A percentile compares a stretch with the other conserved stretches of the same genome.
phyloP scores from a whole-genome alignment of 2,888 invertebrate species.

The Drosophila siamana region DNA sequence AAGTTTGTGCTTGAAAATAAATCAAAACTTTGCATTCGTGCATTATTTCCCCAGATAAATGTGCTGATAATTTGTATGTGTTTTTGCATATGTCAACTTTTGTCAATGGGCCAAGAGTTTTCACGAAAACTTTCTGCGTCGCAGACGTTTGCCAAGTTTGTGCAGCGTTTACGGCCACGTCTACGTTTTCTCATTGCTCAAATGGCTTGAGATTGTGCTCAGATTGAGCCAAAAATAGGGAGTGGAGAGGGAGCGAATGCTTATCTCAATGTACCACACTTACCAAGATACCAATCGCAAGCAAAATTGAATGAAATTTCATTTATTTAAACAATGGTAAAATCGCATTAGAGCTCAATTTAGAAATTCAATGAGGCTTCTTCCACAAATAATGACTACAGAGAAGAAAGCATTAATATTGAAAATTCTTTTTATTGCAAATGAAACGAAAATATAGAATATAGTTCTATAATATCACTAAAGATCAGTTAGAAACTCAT shows the following conservation, averaged over 20 bases:
- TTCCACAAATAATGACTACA: neutral
- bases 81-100: constrained; percentile 80
- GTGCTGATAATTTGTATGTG: constrained; percentile 76
- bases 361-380: neutral
- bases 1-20: constrained; percentile 80
- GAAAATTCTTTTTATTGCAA: too few species aligned
- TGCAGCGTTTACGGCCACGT: constrained; percentile 44
- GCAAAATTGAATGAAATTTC: constrained; percentile 35
- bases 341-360: neutral
- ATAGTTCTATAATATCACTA: too few species aligned
- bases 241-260: constrained; percentile 13
- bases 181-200: constrained; percentile 35
- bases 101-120: constrained; percentile 77
- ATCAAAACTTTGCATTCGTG: constrained; percentile 78
- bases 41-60: constrained; percentile 76
- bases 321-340: constrained; percentile 35
- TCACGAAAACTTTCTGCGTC: constrained; percentile 33
- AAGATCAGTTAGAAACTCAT: too few species aligned
- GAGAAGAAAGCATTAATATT: neutral
- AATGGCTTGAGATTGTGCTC: constrained; percentile 42
- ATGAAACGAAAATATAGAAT: too few species aligned
- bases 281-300: constrained; percentile 33
- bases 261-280: constrained; percentile 38
- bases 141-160: constrained; percentile 61
- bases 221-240: constrained; percentile 32